These are phyloP conservation scores for Elegia similella DNA, from an alignment of 2,888 invertebrate species.

Conservation along the genomic window DNA sequence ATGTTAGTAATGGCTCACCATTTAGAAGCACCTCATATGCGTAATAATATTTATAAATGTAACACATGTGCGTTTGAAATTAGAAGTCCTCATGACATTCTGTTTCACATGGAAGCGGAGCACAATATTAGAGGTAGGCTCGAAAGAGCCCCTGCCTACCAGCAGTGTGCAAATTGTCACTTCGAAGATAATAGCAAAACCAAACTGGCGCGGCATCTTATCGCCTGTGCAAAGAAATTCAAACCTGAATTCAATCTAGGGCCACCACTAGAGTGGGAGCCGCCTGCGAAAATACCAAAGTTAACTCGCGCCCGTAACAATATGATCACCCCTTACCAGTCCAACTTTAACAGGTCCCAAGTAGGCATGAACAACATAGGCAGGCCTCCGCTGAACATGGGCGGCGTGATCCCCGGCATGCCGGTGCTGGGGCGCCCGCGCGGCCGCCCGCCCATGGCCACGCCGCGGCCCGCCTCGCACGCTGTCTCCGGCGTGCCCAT, in stretches of 20 bases:
- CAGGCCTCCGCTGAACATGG: constrained; percentile 57
- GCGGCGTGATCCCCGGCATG: constrained; percentile 52
- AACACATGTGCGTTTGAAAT: constrained; percentile 93
- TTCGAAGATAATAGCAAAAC: constrained; percentile 97
- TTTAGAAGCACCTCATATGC: constrained; percentile 95
- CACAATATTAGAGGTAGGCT: constrained; percentile 94
- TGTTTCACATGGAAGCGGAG: constrained; percentile 96
- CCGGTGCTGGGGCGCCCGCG: constrained; percentile 65
- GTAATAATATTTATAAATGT: constrained; percentile 92
- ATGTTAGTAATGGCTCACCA: constrained; percentile 93
- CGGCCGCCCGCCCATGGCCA: constrained; percentile 70
- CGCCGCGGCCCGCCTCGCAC: constrained; percentile 44
- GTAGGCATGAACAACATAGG: constrained; percentile 68
- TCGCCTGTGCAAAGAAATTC: constrained; percentile 95
- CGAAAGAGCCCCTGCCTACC: constrained; percentile 93
- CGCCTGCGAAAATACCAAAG: constrained; percentile 95
- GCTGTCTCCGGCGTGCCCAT: constrained; percentile 73
- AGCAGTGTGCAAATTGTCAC: constrained; percentile 96
- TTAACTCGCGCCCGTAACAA: constrained; percentile 68
- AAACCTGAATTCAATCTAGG: constrained; percentile 93
- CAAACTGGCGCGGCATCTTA: constrained; percentile 93
- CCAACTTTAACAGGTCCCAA: constrained; percentile 74
- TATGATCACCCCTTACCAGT: constrained; percentile 69
- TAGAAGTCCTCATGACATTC: constrained; percentile 93
- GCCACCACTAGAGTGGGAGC: constrained; percentile 95